phyloP scores from a whole-genome alignment of 2,113 vertebrate species.

The Raja brachyura region DNA sequence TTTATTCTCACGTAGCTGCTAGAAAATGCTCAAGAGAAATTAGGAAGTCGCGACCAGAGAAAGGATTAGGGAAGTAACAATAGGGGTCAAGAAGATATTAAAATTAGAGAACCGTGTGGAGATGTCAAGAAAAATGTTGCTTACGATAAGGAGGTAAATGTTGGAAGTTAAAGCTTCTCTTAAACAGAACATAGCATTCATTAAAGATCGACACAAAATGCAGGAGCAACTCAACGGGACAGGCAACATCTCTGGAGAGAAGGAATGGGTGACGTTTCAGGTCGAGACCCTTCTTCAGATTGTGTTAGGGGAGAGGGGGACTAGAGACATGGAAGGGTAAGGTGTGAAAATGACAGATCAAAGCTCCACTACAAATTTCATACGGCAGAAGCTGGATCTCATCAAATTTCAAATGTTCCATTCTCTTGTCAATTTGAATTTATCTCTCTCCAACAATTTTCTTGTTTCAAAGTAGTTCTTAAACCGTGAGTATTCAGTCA shows the following conservation, averaged over 20 bases:
- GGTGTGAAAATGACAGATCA: too few species aligned
- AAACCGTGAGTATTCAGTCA: neutral
- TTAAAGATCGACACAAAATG: too few species aligned
- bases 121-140: neutral
- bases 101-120: neutral
- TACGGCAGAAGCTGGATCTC: neutral
- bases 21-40: neutral
- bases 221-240: too few species aligned
- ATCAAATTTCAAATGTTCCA: neutral
- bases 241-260: too few species aligned
- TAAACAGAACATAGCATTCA: neutral
- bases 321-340: too few species aligned
- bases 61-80: neutral
- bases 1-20: neutral
- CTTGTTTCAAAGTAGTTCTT: neutral
- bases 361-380: neutral
- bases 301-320: too few species aligned
- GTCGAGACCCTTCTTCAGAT: too few species aligned
- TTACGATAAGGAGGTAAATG: neutral
- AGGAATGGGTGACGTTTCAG: too few species aligned
- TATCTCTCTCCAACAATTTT: neutral
- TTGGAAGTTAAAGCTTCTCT: neutral
- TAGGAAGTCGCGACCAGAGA: neutral
- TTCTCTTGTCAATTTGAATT: neutral
- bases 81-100: neutral